Evolutionary conservation across 2,113 vertebrate species (phyloP).

Genomic region (Myotis brandtii): DNA sequence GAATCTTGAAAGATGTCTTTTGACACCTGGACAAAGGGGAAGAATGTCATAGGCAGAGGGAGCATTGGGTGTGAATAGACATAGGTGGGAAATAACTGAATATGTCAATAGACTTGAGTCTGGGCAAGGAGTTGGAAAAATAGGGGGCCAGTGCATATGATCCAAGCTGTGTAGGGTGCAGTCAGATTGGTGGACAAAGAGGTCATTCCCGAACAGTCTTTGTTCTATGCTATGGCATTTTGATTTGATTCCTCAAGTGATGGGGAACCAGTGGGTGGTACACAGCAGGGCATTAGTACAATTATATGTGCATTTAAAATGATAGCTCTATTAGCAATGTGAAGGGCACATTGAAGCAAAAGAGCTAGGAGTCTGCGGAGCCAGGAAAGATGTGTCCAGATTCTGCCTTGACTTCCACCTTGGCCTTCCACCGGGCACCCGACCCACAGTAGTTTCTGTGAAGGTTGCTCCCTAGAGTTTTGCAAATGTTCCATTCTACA

Average conservation of each 20-base stretch:
- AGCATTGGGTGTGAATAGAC: rapidly evolving
- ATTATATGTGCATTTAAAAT: neutral
- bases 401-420: neutral
- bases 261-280: neutral
- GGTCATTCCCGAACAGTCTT: neutral
- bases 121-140: neutral
- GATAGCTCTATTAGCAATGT: neutral
- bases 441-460: neutral
- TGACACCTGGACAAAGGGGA: neutral
- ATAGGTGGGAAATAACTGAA: neutral
- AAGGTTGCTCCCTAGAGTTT: neutral
- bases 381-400: too few relatives aligned
- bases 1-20: neutral
- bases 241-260: neutral
- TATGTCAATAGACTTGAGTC: neutral
- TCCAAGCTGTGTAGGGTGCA: too few relatives aligned
- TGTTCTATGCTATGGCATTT: neutral
- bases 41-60: neutral
- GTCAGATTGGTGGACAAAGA: neutral
- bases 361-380: neutral
- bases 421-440: neutral
- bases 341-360: neutral
- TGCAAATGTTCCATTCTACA: neutral
- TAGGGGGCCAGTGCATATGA: neutral
- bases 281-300: neutral